Percentiles rank a stretch among this genome's conserved stretches.
phyloP scores from a whole-genome alignment of 2,888 invertebrate genomes.

The Sarcophaga caerulescens region DNA sequence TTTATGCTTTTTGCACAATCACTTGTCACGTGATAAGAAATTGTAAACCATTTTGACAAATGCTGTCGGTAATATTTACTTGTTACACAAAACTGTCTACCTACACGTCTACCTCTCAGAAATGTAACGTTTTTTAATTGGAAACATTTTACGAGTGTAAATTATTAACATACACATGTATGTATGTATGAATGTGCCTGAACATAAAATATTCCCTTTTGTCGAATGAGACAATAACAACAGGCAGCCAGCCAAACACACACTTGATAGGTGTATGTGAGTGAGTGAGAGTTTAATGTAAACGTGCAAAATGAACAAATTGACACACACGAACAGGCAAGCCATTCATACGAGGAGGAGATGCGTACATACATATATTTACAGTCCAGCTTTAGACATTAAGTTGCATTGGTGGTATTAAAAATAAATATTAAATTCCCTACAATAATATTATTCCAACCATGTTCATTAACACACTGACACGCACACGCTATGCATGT shows the following conservation, averaged over 20 bases:
- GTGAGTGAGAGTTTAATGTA: not conserved
- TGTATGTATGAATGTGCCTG: not conserved
- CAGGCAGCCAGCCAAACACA: not conserved
- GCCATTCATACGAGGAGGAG: not conserved
- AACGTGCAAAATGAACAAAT: constrained; percentile 31
- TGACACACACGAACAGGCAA: not conserved
- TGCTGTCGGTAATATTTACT: too few species aligned
- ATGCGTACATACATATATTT: not conserved
- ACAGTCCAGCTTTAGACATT: constrained; percentile 2
- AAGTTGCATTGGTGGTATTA: constrained; percentile 20
- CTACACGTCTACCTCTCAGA: not conserved
- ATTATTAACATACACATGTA: not conserved
- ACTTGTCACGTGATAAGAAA: too few species aligned
- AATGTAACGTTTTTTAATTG: not conserved
- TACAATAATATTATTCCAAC: not conserved
- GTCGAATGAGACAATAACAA: not conserved
- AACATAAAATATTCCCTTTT: constrained; percentile 30
- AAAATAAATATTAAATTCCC: constrained; percentile 33
- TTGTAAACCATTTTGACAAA: too few species aligned
- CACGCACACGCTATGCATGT: not conserved
- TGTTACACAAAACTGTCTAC: too few species aligned
- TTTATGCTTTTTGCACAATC: too few species aligned
- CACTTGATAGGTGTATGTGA: too few species aligned
- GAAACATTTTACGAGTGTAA: not conserved
- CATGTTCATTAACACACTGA: not conserved